Evolutionary conservation across 2,113 vertebrate species (phyloP).

Genomic region (Tylochromis polylepis): DNA sequence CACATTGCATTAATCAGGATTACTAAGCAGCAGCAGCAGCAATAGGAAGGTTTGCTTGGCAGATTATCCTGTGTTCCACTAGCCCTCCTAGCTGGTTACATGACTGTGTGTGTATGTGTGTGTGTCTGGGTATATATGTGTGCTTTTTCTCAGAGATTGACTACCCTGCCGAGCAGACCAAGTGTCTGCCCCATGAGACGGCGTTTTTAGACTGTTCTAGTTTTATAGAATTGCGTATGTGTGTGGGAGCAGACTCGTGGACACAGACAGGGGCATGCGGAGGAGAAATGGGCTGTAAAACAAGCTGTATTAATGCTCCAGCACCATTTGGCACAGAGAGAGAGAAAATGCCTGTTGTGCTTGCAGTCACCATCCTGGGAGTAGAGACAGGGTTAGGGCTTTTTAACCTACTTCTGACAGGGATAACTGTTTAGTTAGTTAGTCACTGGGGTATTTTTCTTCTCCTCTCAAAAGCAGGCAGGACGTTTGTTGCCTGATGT

Average conservation of each 20-base stretch:
- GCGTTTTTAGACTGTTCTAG: constrained; percentile 56
- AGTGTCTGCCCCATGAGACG: constrained; percentile 47
- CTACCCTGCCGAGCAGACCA: constrained; percentile 35
- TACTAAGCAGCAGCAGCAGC: constrained; percentile 33
- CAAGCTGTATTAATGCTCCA: constrained; percentile 26
- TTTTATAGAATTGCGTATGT: constrained; percentile 25
- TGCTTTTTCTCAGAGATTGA: constrained; percentile 16
- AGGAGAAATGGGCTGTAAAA: constrained; percentile 52
- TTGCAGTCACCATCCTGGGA: not conserved
- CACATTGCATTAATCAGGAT: constrained; percentile 37
- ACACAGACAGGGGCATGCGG: not conserved
- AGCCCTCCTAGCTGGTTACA: constrained; percentile 20
- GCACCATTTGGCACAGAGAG: not conserved
- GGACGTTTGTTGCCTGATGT: not conserved
- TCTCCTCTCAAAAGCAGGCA: not conserved
- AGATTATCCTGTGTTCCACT: constrained; percentile 26
- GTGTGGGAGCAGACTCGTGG: constrained; percentile 26
- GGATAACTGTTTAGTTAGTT: not conserved
- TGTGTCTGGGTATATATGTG: not conserved
- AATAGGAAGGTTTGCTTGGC: constrained; percentile 31
- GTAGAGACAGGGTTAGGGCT: not conserved
- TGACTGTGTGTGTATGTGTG: not conserved
- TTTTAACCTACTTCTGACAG: not conserved
- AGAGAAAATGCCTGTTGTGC: not conserved
- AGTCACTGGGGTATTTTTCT: not conserved